phyloP scores from a whole-genome alignment of 2,888 invertebrate species.

The Biston stratarius region DNA sequence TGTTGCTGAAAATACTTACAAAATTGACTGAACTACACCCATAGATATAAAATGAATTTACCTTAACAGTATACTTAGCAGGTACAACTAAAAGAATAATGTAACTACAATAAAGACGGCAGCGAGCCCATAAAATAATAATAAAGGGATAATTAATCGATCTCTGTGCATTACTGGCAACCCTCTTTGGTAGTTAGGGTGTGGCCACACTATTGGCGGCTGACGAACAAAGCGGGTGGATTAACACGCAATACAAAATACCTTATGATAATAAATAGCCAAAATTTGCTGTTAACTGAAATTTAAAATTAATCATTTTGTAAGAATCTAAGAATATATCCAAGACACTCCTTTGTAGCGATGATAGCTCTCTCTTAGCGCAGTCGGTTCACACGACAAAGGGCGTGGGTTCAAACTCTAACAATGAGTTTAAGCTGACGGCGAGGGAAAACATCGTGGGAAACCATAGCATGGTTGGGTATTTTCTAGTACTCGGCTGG shows the following conservation, averaged over 20 bases:
- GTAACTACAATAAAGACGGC: conserved; percentile 37
- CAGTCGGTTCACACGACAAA: no score
- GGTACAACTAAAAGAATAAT: conserved; percentile 19
- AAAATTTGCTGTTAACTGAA: background rate
- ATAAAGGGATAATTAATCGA: conserved; percentile 85
- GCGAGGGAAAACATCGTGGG: no score
- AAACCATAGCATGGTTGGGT: no score
- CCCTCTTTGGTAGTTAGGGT: conserved; percentile 66
- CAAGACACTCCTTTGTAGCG: background rate
- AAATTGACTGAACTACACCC: no score
- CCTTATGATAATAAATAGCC: conserved; percentile 1
- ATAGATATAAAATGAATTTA: no score
- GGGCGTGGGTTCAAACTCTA: no score
- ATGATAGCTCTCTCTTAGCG: no score
- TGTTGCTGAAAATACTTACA: no score
- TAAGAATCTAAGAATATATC: background rate
- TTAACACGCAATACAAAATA: conserved; percentile 44
- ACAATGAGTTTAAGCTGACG: no score
- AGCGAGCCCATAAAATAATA: conserved; percentile 79
- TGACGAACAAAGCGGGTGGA: conserved; percentile 14
- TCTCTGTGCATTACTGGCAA: conserved; percentile 78
- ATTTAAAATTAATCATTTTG: background rate
- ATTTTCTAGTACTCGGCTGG: no score
- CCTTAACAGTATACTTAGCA: no score
- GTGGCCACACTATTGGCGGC: conserved; percentile 33